phyloP scores from a whole-genome alignment of 2,113 vertebrate species.

The Microcebus griseorufus region DNA sequence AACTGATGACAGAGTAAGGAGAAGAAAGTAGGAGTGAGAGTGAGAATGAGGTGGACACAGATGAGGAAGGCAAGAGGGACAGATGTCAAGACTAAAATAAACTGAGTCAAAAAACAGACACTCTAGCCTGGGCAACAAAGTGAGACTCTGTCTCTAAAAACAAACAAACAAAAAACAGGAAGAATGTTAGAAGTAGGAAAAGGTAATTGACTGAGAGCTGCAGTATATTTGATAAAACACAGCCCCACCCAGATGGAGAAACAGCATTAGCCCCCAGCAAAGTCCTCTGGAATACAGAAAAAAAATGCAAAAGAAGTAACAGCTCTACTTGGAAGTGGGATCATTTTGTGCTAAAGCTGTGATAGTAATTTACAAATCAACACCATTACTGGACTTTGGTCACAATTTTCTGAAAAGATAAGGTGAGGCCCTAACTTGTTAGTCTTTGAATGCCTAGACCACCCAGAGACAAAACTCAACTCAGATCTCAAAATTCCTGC shows the following conservation, averaged over 20 bases:
- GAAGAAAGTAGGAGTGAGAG: background rate
- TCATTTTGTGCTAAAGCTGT: background rate
- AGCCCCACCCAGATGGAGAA: background rate
- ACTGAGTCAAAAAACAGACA: conserved; percentile 56
- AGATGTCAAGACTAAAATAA: conserved; percentile 70
- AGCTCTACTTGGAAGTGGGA: background rate
- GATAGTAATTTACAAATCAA: background rate
- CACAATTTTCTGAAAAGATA: background rate
- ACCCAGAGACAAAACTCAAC: conserved; percentile 54
- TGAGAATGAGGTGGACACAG: background rate
- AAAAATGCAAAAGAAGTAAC: background rate
- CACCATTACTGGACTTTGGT: background rate
- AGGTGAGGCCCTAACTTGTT: conserved; percentile 1
- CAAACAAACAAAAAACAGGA: background rate
- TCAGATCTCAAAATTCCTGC: conserved; percentile 51
- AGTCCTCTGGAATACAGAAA: background rate
- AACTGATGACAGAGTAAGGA: conserved; percentile 12
- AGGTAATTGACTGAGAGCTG: conserved; percentile 38
- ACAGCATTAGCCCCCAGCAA: background rate
- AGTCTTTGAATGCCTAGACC: background rate
- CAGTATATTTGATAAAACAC: background rate
- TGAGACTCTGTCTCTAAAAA: too few species aligned
- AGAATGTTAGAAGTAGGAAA: conserved; percentile 49
- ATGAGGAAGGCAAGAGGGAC: conserved; percentile 49
- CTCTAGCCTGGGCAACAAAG: too few species aligned